These are phyloP conservation scores for Montipora cactus DNA, from an alignment of 64 coral and sea anemone genomes.

Conservation along the genomic window DNA sequence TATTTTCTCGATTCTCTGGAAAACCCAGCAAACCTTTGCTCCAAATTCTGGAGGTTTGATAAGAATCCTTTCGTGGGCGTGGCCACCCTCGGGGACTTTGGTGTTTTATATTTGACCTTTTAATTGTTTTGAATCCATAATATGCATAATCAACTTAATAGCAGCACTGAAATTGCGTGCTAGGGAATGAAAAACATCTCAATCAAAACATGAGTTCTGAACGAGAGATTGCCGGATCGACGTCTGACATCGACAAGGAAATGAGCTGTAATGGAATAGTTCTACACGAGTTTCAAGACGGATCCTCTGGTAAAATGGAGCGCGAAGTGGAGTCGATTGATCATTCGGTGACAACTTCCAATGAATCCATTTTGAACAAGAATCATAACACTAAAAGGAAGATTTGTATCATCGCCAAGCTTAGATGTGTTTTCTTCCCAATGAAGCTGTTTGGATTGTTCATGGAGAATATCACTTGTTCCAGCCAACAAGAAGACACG, in stretches of 20 bases:
- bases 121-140: background rate
- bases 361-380: background rate
- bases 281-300: background rate
- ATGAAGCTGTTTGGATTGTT: conserved; percentile 54
- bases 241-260: background rate
- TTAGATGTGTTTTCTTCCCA: conserved; percentile 14
- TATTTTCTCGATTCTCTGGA: background rate
- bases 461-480: background rate
- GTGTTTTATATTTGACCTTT: background rate
- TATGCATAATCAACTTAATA: background rate
- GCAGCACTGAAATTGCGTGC: background rate
- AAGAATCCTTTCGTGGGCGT: no score
- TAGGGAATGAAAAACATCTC: background rate
- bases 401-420: conserved; percentile 19
- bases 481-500: background rate
- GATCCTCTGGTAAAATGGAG: background rate
- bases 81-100: background rate
- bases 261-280: background rate
- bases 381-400: background rate
- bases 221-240: background rate
- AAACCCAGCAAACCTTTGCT: background rate
- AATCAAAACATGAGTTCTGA: background rate
- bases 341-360: background rate
- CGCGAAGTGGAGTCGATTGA: background rate
- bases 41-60: background rate